Base-by-base conservation (phyloP, 2,113 vertebrate species). In the Grus americana region DNA sequence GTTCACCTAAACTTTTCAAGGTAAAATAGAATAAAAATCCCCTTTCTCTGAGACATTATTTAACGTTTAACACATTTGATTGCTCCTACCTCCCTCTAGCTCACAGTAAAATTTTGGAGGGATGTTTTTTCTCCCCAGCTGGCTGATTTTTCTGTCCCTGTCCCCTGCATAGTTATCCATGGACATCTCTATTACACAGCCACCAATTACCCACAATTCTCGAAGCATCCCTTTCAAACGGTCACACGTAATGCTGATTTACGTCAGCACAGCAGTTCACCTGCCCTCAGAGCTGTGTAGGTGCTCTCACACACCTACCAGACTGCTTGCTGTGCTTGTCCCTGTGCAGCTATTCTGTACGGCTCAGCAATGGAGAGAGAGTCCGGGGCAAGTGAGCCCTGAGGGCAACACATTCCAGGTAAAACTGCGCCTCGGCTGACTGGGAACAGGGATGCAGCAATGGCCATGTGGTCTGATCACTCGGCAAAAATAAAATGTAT, bases 241-340 rank as follows among this genome's bases (percentile, higher is more conserved):
- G 11, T 44, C 0, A 0, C 27, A 58, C 0, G 0, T 23, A 74
- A 38, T 4, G 11, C 52, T 42, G 44, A 58, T 95, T 66, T 92
- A 65, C 55, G 22, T 36, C 70, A 71, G 19, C 2, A 3, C 18
- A 34, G 42, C 20, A 62, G 42, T 40, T 80, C 55, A 78, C 72
- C 46, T 86, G 42, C 46, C 38, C 58, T 93, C 80, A 13, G 20
- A 73, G 46, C 46, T 58, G 21, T 52, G 49, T 32, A 34, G 22
- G 20, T 79, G 57, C 66, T 92, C 29, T 58, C 66, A 20, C 63
- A 52, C 34, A 12, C 32, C 19, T 32, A 52, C 38, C 8, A 42
- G 29, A 21, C 42, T 40, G 15, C 40, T 79, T 81, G 44, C 44
- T 75, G 11, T 22, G 20, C 34, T 54, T 62, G 32, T 83, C 36